Evolutionary conservation across 2,113 vertebrate species (phyloP).

Genomic region (Thunnus maccoyii): DNA sequence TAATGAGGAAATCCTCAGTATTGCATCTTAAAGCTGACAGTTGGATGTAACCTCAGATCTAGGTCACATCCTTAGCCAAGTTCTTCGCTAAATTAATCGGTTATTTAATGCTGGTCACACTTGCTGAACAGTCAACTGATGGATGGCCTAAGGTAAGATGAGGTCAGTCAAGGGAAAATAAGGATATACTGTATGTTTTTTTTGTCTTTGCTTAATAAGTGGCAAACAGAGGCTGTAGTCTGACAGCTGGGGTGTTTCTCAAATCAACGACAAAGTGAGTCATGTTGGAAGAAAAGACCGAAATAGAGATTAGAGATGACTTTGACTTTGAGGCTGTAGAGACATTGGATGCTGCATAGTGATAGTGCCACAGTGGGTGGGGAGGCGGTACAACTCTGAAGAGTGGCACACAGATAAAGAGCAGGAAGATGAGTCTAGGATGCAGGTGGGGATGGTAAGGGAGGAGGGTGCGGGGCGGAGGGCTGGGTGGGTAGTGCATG

Average conservation of each 20-base stretch:
- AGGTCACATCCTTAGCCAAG: conserved; percentile 56
- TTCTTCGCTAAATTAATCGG: conserved; percentile 57
- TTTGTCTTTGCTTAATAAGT: conserved; percentile 18
- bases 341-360: conserved; percentile 44
- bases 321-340: conserved; percentile 57
- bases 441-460: conserved; percentile 45
- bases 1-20: conserved; percentile 72
- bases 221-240: conserved; percentile 13
- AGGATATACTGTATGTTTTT: background rate
- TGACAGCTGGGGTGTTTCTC: conserved; percentile 34
- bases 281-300: conserved; percentile 53
- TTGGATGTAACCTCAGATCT: conserved; percentile 56
- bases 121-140: conserved; percentile 36
- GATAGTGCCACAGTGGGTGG: conserved; percentile 34
- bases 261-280: conserved; percentile 46
- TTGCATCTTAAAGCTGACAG: conserved; percentile 70
- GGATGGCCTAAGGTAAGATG: conserved; percentile 18
- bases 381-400: conserved; percentile 10
- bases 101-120: conserved; percentile 48
- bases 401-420: conserved; percentile 43
- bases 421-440: conserved; percentile 13
- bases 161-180: conserved; percentile 6
- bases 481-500: conserved; percentile 29
- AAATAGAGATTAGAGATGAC: conserved; percentile 61
- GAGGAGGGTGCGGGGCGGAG: background rate